phyloP scores from a whole-genome alignment of 2,888 invertebrate genomes.

The Synergus laeviventris region DNA sequence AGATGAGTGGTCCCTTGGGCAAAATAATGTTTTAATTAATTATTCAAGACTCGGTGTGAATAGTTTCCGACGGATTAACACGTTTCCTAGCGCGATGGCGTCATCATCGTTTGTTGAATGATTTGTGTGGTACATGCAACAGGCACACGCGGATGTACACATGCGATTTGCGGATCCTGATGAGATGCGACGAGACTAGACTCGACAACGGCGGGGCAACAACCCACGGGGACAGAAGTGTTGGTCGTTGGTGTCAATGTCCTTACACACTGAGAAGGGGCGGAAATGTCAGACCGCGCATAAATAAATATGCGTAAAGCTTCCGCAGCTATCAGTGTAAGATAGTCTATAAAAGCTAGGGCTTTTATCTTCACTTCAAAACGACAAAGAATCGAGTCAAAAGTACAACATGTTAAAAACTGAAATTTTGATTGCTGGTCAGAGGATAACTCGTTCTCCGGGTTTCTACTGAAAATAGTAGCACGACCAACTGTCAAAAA shows the following conservation, averaged over 20 bases:
- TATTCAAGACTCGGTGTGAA: slow-evolving; percentile 33
- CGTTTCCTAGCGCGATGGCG: slow-evolving; percentile 27
- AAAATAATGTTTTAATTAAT: slow-evolving; percentile 36
- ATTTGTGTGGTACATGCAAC: slow-evolving; percentile 34
- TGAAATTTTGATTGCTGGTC: background rate
- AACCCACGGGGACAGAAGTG: slow-evolving; percentile 57
- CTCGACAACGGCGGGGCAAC: slow-evolving; percentile 54
- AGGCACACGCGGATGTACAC: slow-evolving; percentile 23
- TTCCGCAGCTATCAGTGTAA: slow-evolving; percentile 42
- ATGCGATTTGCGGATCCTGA: slow-evolving; percentile 41
- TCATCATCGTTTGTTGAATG: slow-evolving; percentile 39
- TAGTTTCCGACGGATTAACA: slow-evolving; percentile 39
- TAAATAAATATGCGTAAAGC: slow-evolving; percentile 66
- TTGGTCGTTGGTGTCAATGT: slow-evolving; percentile 62
- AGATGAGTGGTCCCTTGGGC: slow-evolving; percentile 17
- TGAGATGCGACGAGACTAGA: slow-evolving; percentile 51
- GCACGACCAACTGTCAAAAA: too few species aligned
- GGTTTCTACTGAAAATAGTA: too few species aligned
- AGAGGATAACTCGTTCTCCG: too few species aligned
- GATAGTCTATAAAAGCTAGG: background rate
- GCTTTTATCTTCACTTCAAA: background rate
- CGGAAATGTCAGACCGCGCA: slow-evolving; percentile 64
- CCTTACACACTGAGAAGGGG: slow-evolving; percentile 63
- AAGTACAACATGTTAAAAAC: background rate
- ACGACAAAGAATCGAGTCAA: background rate